phyloP scores from a whole-genome alignment of 23 tunicate genomes.

The Phallusia fumigata region DNA sequence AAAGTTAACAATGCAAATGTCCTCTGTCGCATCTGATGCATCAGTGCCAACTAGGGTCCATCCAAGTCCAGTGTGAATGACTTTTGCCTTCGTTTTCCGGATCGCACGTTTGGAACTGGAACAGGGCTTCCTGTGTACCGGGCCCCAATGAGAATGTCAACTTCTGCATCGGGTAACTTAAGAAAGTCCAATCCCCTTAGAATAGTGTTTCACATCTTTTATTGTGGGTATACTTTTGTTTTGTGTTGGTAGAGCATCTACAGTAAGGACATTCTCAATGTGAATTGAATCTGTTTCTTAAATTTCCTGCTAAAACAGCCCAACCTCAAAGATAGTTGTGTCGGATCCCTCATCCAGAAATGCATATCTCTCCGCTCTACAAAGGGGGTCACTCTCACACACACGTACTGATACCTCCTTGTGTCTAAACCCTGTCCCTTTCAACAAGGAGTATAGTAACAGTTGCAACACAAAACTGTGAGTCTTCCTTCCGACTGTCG shows the following conservation, averaged over 20 bases:
- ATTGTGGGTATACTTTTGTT: constrained; percentile 14
- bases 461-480: too few species aligned
- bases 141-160: constrained; percentile 20
- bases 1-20: not conserved
- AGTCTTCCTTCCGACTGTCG: too few species aligned
- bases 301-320: not conserved
- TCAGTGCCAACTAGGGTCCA: too few species aligned
- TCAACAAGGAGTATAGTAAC: too few species aligned
- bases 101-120: too few species aligned
- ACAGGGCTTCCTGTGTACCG: not conserved
- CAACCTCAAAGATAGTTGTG: not conserved
- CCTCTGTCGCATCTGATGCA: too few species aligned
- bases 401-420: too few species aligned
- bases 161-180: not conserved
- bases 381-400: too few species aligned
- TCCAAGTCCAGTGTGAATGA: not conserved
- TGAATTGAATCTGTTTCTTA: not conserved
- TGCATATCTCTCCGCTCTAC: too few species aligned
- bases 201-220: not conserved
- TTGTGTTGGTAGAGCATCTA: not conserved
- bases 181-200: constrained; percentile 14
- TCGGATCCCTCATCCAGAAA: too few species aligned
- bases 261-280: not conserved
- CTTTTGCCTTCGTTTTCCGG: not conserved
- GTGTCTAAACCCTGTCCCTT: too few species aligned